Percentiles rank a stretch among this genome's conserved stretches.
phyloP scores from a whole-genome alignment of 2,888 invertebrate species.

The Peribatodes rhomboidaria region DNA sequence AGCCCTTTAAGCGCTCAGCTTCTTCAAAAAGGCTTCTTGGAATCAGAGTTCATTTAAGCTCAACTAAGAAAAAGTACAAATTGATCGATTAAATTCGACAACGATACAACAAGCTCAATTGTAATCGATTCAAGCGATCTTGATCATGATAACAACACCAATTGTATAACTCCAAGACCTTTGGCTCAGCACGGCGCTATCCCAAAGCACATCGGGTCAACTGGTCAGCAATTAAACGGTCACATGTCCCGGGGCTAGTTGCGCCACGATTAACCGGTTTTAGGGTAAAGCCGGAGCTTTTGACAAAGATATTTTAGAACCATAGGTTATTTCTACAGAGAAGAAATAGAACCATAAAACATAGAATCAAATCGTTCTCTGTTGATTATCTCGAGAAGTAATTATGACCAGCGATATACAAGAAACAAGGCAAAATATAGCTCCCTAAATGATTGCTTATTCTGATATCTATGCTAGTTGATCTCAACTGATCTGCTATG shows the following conservation, averaged over 20 bases:
- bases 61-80: too few species aligned
- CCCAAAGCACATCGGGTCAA: conserved; percentile 32
- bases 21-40: too few species aligned
- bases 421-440: neutral
- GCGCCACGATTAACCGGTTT: conserved; percentile 36
- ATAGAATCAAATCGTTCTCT: neutral
- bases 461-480: neutral
- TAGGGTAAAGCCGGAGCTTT: conserved; percentile 32
- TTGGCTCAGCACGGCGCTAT: conserved; percentile 8
- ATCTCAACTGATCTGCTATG: neutral
- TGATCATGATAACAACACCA: conserved; percentile 12
- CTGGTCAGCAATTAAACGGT: conserved; percentile 39
- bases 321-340: neutral
- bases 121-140: conserved; percentile 6
- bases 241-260: conserved; percentile 37
- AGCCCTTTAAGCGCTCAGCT: too few species aligned
- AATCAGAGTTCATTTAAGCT: too few species aligned
- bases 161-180: conserved; percentile 13
- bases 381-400: too few species aligned
- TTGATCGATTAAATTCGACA: too few species aligned
- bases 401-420: too few species aligned
- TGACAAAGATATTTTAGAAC: neutral
- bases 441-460: neutral
- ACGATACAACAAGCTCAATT: neutral
- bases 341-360: neutral